These are phyloP conservation scores for Oreortyx pictus DNA, from an alignment of 2,797 vertebrate species.

Conservation along the genomic window DNA sequence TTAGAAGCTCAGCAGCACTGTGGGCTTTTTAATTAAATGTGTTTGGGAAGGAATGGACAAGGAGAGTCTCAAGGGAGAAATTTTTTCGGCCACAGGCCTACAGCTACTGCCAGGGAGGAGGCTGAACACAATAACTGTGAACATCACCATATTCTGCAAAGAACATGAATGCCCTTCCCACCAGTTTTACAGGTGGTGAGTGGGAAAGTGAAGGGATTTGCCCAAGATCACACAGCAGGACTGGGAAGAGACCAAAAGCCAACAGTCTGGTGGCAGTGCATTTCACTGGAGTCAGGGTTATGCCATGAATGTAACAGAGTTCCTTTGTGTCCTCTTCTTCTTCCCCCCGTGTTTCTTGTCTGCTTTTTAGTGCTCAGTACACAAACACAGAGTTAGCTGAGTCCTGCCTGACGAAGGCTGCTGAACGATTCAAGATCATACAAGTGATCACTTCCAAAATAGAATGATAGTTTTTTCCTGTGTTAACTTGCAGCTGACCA, in stretches of 20 bases:
- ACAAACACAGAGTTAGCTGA: neutral
- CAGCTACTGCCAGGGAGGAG: neutral
- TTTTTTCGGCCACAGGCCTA: neutral
- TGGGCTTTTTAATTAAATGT: neutral
- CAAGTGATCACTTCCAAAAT: neutral
- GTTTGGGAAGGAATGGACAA: neutral
- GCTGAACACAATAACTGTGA: neutral
- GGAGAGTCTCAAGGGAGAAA: neutral
- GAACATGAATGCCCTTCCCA: fast-evolving
- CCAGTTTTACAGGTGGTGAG: neutral
- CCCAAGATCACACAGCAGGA: neutral
- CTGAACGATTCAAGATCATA: neutral
- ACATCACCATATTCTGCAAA: fast-evolving
- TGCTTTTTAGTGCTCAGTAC: neutral
- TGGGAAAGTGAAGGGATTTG: neutral
- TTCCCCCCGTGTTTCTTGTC: neutral
- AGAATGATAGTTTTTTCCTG: neutral
- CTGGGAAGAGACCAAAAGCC: neutral
- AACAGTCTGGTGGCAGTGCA: fast-evolving
- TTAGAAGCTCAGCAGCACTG: neutral
- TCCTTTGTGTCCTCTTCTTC: neutral
- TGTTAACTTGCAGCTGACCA: neutral
- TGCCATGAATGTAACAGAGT: neutral
- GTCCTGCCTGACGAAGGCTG: neutral
- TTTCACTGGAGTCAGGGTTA: fast-evolving